These are phyloP conservation scores for Calypte anna DNA, from an alignment of 2,113 vertebrate species.

Conservation along the genomic window DNA sequence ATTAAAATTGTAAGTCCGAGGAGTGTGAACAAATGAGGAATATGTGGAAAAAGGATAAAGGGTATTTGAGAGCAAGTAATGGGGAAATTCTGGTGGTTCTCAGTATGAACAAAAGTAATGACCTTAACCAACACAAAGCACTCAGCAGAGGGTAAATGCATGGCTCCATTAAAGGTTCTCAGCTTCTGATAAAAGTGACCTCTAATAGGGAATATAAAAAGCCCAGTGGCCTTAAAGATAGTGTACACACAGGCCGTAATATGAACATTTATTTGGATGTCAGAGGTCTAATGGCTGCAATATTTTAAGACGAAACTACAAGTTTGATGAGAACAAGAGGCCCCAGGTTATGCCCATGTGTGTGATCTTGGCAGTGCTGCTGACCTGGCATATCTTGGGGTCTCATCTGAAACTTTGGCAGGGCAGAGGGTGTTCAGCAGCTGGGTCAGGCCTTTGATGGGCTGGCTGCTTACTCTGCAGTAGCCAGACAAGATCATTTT, in stretches of 20 bases:
- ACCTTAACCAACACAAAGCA: background rate
- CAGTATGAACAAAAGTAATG: constrained; percentile 34
- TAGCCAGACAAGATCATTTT: background rate
- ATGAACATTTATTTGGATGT: background rate
- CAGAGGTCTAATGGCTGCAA: background rate
- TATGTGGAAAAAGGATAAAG: background rate
- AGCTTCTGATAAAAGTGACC: constrained; percentile 33
- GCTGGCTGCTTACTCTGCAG: background rate
- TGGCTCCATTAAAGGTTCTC: background rate
- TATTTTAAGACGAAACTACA: background rate
- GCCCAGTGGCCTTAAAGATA: background rate
- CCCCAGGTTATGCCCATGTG: background rate
- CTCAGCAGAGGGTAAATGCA: background rate
- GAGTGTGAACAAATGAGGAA: background rate
- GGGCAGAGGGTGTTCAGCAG: background rate
- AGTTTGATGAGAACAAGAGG: background rate
- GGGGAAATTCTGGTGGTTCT: background rate
- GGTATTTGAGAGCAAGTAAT: background rate
- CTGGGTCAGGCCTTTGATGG: background rate
- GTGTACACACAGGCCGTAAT: background rate
- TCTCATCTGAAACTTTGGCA: background rate
- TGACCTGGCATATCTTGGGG: accelerated
- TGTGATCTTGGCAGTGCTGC: background rate
- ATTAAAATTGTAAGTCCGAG: background rate
- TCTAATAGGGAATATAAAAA: background rate